Percentiles rank a stretch among this genome's conserved stretches.
Evolutionary conservation across 23 tunicate genomes (phyloP).

Genomic region (Ciona savignyi): DNA sequence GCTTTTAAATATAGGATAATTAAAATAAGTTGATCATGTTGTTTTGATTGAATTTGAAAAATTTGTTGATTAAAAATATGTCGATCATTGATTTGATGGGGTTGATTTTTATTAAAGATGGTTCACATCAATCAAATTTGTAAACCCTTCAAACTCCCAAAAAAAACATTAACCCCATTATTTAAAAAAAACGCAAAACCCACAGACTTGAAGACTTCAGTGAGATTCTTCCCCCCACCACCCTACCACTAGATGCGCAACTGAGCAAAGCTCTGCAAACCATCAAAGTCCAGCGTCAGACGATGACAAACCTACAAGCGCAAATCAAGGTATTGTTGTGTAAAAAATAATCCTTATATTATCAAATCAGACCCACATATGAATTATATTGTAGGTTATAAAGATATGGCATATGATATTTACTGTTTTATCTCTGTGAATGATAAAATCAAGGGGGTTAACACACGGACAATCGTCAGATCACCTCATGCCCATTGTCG

Average conservation of each 20-base stretch:
- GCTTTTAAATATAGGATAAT: neutral
- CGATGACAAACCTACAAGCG: slow-evolving; percentile 30
- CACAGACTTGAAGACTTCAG: slow-evolving; percentile 66
- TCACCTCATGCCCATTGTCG: too few relatives aligned
- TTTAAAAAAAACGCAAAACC: neutral
- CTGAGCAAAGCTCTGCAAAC: slow-evolving; percentile 52
- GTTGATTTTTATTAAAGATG: too few relatives aligned
- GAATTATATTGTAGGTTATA: too few relatives aligned
- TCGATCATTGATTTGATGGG: too few relatives aligned
- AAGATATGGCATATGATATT: neutral
- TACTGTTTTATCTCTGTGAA: too few relatives aligned
- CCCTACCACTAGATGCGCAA: slow-evolving; percentile 54
- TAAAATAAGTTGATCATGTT: neutral
- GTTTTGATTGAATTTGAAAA: neutral
- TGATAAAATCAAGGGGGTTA: too few relatives aligned
- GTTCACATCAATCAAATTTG: neutral
- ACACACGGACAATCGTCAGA: too few relatives aligned
- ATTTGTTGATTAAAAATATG: neutral
- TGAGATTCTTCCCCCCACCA: slow-evolving; percentile 53
- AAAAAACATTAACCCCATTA: too few relatives aligned
- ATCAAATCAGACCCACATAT: too few relatives aligned
- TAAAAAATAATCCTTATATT: too few relatives aligned
- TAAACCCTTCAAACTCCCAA: neutral
- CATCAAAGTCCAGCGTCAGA: slow-evolving; percentile 35
- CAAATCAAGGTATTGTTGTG: slow-evolving; percentile 61